Evolutionary conservation across 2,113 vertebrate genomes (phyloP).

Genomic region (Vulpes vulpes): DNA sequence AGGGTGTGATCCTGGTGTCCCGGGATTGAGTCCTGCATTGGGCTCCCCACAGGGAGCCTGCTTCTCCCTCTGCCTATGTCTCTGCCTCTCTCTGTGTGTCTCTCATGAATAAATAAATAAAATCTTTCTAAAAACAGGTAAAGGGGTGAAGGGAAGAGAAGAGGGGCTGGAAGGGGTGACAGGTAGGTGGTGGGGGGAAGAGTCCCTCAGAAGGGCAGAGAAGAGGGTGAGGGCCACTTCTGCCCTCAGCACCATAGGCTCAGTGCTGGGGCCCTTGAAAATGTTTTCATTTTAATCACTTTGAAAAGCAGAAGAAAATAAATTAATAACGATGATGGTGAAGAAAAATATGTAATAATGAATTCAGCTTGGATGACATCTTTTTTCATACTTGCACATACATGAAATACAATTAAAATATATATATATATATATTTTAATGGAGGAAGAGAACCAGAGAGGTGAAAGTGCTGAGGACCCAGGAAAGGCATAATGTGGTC

Average conservation of each 20-base stretch:
- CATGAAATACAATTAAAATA: not conserved
- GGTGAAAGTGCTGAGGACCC: not conserved
- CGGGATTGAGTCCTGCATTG: too few relatives aligned
- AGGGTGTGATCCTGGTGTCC: too few relatives aligned
- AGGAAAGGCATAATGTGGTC: not conserved
- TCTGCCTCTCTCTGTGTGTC: too few relatives aligned
- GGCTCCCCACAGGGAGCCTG: too few relatives aligned
- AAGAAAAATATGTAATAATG: not conserved
- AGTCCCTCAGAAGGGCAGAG: not conserved
- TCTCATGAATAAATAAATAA: too few relatives aligned
- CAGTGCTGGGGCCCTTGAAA: not conserved
- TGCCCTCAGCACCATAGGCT: fast-evolving
- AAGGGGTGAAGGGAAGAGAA: not conserved
- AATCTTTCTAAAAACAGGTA: too few relatives aligned
- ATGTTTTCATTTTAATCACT: not conserved
- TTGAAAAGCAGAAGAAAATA: not conserved
- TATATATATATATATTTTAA: too few relatives aligned
- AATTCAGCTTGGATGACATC: not conserved
- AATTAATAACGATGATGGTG: not conserved
- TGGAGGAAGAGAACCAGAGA: not conserved
- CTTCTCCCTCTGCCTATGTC: too few relatives aligned
- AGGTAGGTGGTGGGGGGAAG: not conserved
- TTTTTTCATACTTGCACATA: not conserved
- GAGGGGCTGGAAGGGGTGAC: too few relatives aligned
- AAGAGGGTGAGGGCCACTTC: not conserved